phyloP scores from a whole-genome alignment of 2,113 vertebrate genomes.

The Cryptomyrus ogoouensis region DNA sequence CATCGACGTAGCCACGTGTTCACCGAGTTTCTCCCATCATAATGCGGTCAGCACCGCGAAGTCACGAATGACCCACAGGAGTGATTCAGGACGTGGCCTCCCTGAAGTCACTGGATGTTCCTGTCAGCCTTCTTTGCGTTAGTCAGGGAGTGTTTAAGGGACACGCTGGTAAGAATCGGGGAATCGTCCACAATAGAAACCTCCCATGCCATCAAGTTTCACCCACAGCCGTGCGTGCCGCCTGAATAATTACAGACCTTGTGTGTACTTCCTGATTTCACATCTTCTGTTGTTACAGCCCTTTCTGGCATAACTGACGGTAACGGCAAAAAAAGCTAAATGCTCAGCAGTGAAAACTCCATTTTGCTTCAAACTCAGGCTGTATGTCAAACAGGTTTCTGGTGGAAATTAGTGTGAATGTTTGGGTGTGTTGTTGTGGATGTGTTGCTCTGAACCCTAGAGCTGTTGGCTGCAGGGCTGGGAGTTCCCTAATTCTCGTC shows the following conservation, averaged over 20 bases:
- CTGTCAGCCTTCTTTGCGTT: neutral
- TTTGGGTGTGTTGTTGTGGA: neutral
- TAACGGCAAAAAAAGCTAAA: neutral
- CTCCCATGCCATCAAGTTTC: neutral
- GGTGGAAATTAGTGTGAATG: neutral
- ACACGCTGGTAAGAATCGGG: neutral
- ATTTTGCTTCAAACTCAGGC: neutral
- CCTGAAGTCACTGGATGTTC: neutral
- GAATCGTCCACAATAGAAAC: neutral
- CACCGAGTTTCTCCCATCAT: neutral
- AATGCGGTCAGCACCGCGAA: neutral
- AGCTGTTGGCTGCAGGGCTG: neutral
- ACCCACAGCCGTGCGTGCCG: neutral
- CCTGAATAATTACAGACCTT: neutral
- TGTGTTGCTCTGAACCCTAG: slow-evolving; percentile 7
- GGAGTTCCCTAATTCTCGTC: neutral
- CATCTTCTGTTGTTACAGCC: neutral
- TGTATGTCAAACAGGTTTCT: neutral
- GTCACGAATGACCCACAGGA: neutral
- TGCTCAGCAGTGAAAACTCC: neutral
- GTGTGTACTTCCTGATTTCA: neutral
- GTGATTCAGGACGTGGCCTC: neutral
- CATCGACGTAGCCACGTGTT: neutral
- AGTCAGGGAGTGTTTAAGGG: neutral
- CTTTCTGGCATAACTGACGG: neutral